Evolutionary conservation across 2,888 invertebrate species (phyloP), one percentile per base, ranked within the genome.

Genomic region (Luffia ferchaultella): DNA sequence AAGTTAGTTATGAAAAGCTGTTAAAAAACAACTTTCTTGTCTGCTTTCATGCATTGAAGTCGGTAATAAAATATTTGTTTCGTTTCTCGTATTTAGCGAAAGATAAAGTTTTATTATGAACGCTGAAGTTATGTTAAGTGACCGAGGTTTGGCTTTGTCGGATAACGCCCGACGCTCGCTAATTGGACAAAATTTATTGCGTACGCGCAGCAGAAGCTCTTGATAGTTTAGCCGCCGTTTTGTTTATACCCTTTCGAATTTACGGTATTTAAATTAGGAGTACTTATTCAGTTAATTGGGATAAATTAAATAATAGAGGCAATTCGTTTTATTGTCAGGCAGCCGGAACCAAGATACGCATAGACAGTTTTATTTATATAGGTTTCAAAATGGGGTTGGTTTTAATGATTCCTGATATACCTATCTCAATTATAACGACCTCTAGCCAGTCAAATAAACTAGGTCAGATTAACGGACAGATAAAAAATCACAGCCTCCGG

Each of bases 171-270:
- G 60, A 60, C 57, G 58, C 57, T 61, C 62, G 71, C 80, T 82
- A 82, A 82, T 82, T 82, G 74, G 80, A 68, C 67, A 70, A 67
- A 72, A 82, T 79, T 78, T 79, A 80, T 76, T 69, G 68, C 67
- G 61, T 63, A 59, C 61, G 62, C 64, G 57, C 60, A 30, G 51
- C 55, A 54, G 46, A 55, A 60, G 55, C 60, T 55, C 56, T 58
- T 60, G 57, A 56, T 48, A 42, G 40, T 43, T 19, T 20, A 20
- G 43, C 49, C 49, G 49, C 42, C 43, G 19, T 56, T 55, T 57
- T 50, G 42, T 50, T 53, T 51, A 52, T 50, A 50, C 44, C 40
- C 47, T 50, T 54, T 51, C 45, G 42, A 53, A 48, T 53, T 50
- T 45, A 43, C 19, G 49, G 43, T 20, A 49, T 43, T 17, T 42